Evolutionary conservation across 2,797 vertebrate genomes (phyloP).

Genomic region (Lepilemur ruficaudatus): DNA sequence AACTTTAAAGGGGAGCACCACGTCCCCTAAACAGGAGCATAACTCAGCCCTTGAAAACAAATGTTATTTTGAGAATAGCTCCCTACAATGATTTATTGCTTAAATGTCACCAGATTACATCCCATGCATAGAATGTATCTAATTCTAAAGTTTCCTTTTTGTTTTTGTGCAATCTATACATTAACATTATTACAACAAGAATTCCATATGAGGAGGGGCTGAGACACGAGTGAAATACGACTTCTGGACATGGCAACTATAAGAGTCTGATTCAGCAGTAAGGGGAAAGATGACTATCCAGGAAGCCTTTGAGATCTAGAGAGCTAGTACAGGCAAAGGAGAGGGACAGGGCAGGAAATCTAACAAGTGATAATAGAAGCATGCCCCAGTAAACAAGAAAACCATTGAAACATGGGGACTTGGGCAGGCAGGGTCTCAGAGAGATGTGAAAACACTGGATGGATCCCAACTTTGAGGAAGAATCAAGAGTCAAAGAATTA

Average conservation of each 20-base stretch:
- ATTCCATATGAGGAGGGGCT: neutral
- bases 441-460: neutral
- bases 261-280: neutral
- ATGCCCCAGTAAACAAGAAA: neutral
- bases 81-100: neutral
- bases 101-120: neutral
- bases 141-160: slow-evolving; percentile 6
- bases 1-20: neutral
- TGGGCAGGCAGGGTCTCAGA: neutral
- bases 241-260: neutral
- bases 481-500: neutral
- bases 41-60: slow-evolving; percentile 1
- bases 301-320: neutral
- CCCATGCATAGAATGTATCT: neutral
- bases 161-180: neutral
- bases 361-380: neutral
- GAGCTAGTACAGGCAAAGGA: neutral
- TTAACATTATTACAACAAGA: neutral
- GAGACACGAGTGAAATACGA: neutral
- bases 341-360: neutral
- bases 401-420: neutral
- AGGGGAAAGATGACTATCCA: neutral
- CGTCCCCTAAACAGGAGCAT: neutral
- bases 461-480: neutral
- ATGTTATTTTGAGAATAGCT: slow-evolving; percentile 25